Conservation (phyloP, 1,140 invertebrate species). For the Aphelinus atriplicis region DNA sequence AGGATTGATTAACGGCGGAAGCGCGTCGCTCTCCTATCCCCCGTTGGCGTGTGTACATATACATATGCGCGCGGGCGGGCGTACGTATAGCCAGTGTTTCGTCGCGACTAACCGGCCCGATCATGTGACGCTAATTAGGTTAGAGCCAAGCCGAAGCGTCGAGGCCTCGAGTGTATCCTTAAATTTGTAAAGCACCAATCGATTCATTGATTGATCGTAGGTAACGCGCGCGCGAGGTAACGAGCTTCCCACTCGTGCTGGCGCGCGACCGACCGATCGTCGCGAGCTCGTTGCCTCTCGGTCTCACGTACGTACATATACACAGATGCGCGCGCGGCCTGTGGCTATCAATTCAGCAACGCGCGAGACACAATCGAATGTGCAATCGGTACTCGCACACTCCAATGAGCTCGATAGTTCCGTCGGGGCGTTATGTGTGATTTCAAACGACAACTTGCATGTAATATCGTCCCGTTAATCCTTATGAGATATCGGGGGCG, state of each 20-base stretch:
- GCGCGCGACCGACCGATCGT: not conserved
- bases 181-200: constrained; percentile 40
- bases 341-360: too few relatives aligned
- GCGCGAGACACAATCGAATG: too few relatives aligned
- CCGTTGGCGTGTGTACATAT: not conserved
- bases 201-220: constrained; percentile 39
- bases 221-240: not conserved
- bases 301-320: not conserved
- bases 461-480: too few relatives aligned
- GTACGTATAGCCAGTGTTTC: not conserved
- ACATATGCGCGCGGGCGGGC: not conserved
- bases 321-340: too few relatives aligned
- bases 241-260: constrained; percentile 8
- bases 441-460: too few relatives aligned
- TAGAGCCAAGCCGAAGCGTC: not conserved
- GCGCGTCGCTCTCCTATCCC: constrained; percentile 11
- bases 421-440: too few relatives aligned
- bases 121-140: constrained; percentile 29
- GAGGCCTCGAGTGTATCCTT: constrained; percentile 17
- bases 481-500: too few relatives aligned
- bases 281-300: not conserved
- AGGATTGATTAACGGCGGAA: constrained; percentile 42
- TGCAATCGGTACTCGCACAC: too few relatives aligned
- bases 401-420: too few relatives aligned
- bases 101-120: not conserved